Evolutionary conservation across 2,888 invertebrate species (phyloP).

Genomic region (Callosobruchus maculatus): DNA sequence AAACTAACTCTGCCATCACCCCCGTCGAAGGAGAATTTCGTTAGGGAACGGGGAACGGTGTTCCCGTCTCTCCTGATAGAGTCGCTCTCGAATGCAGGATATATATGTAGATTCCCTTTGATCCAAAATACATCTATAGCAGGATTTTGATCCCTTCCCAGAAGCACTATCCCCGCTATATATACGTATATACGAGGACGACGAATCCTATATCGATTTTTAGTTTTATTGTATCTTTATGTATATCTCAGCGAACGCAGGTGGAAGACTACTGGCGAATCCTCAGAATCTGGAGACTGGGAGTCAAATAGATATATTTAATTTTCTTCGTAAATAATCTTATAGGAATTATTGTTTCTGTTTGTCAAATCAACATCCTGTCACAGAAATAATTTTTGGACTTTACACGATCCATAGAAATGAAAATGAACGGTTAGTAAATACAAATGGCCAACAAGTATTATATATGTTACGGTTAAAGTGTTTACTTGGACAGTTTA

Average conservation of each 20-base stretch:
- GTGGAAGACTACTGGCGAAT: not conserved
- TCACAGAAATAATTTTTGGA: too few relatives aligned
- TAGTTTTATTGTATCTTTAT: not conserved
- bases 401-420: too few relatives aligned
- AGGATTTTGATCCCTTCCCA: not conserved
- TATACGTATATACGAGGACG: not conserved
- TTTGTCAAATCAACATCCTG: too few relatives aligned
- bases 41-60: not conserved
- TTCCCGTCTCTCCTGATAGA: not conserved
- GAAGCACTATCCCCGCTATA: not conserved
- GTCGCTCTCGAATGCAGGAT: not conserved
- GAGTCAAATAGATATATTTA: too few relatives aligned
- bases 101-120: constrained; percentile 5
- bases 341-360: too few relatives aligned
- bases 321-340: too few relatives aligned
- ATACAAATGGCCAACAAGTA: too few relatives aligned
- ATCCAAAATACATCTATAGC: constrained; percentile 3
- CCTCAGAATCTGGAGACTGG: not conserved
- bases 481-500: too few relatives aligned
- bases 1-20: not conserved
- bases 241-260: not conserved
- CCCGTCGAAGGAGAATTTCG: not conserved
- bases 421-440: too few relatives aligned
- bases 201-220: not conserved
- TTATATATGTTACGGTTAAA: too few relatives aligned